phyloP scores from a whole-genome alignment of 2,888 invertebrate species.

The Zhuqinia jingwanae region DNA sequence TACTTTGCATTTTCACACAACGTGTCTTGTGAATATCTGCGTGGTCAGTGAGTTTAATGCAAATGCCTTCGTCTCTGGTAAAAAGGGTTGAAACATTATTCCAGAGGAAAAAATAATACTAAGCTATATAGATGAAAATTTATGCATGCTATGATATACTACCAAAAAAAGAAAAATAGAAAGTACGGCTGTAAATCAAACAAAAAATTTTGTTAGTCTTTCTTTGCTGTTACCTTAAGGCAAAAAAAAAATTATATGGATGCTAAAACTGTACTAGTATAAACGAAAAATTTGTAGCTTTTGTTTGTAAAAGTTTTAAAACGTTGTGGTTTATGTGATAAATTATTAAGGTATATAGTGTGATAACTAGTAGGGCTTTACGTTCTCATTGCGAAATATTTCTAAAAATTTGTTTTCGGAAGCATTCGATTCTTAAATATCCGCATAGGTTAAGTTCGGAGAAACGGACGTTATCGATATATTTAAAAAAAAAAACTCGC shows the following conservation, averaged over 20 bases:
- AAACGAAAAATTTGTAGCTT: not conserved
- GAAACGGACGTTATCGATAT: not conserved
- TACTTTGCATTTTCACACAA: constrained; percentile 25
- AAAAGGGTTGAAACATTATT: not conserved
- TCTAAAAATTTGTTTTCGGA: no score
- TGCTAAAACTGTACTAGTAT: not conserved
- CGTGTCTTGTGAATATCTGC: constrained; percentile 50
- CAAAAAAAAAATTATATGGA: constrained; percentile 11
- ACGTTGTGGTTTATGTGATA: constrained; percentile 52
- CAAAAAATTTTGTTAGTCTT: constrained; percentile 59
- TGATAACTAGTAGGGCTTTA: not conserved
- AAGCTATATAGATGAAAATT: not conserved
- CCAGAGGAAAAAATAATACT: not conserved
- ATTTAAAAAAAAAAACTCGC: not conserved
- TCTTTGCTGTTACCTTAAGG: constrained; percentile 6
- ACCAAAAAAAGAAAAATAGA: not conserved
- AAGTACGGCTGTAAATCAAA: constrained; percentile 25
- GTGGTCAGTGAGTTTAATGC: constrained; percentile 49
- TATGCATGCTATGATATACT: not conserved
- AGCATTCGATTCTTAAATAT: not conserved
- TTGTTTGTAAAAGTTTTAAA: not conserved
- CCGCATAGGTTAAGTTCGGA: not conserved
- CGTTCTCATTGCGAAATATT: no score
- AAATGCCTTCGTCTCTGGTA: constrained; percentile 43
- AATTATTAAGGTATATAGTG: constrained; percentile 24